Conservation (phyloP, 2,888 invertebrate genomes). For the Euplagia quadripunctaria region DNA sequence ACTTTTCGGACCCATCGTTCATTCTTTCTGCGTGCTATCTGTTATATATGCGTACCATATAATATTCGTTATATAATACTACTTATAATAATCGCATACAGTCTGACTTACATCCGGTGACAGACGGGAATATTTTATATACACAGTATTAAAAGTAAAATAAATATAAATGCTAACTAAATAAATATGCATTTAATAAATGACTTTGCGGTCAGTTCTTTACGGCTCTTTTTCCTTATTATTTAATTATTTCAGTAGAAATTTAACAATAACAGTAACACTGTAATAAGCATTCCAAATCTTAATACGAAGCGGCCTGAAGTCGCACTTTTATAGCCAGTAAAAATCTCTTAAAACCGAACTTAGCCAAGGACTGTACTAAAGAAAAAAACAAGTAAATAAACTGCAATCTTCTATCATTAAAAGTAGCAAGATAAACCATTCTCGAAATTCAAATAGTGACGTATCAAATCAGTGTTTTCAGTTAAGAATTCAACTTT, state of each 20-base stretch:
- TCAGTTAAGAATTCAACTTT: not conserved
- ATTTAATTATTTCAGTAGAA: not conserved
- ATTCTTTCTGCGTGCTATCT: not conserved
- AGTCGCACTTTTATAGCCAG: not conserved
- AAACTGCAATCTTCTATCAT: not conserved
- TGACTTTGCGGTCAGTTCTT: no score
- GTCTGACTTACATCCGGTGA: slow-evolving; percentile 49
- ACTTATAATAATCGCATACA: slow-evolving; percentile 14
- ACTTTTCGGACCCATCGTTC: not conserved
- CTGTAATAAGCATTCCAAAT: not conserved
- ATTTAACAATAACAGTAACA: not conserved
- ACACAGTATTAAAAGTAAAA: not conserved
- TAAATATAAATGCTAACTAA: no score
- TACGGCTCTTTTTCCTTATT: not conserved
- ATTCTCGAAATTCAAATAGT: not conserved
- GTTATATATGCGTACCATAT: no score
- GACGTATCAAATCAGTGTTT: not conserved
- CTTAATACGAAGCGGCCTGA: not conserved
- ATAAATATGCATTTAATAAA: no score
- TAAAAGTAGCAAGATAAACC: not conserved
- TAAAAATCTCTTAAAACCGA: not conserved
- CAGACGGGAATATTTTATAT: slow-evolving; percentile 19
- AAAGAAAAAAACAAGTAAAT: not conserved
- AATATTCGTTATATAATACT: not conserved
- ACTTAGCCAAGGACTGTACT: not conserved